These are phyloP conservation scores for Apoda limacodes DNA, from an alignment of 2,888 invertebrate species.

Conservation along the genomic window DNA sequence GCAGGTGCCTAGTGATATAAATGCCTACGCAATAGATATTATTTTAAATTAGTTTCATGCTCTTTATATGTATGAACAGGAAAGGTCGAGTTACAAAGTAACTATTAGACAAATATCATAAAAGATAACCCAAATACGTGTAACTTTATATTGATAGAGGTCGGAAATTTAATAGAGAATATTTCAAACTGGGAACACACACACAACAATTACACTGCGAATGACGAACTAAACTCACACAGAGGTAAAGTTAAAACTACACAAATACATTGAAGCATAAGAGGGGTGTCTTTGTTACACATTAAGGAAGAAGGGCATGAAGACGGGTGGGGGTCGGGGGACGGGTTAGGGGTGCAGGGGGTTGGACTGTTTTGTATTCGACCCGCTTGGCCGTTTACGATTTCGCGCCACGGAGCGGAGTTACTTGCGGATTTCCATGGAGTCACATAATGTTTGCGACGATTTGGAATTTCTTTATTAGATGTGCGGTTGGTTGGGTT, in stretches of 20 bases:
- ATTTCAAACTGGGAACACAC: slow-evolving; percentile 44
- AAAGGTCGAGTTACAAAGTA: too few relatives aligned
- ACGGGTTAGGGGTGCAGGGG: slow-evolving; percentile 25
- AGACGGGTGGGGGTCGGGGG: slow-evolving; percentile 35
- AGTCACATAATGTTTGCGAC: slow-evolving; percentile 35
- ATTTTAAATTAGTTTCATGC: too few relatives aligned
- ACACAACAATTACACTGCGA: slow-evolving; percentile 18
- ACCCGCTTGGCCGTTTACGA: slow-evolving; percentile 57
- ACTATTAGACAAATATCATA: slow-evolving; percentile 24
- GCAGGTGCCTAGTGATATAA: too few relatives aligned
- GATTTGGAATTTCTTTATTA: slow-evolving; percentile 61
- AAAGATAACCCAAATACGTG: slow-evolving; percentile 41
- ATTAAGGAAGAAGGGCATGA: slow-evolving; percentile 66
- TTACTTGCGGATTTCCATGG: slow-evolving; percentile 60
- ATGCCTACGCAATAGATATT: too few relatives aligned
- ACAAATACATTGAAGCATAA: slow-evolving; percentile 55
- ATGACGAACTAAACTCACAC: slow-evolving; percentile 46
- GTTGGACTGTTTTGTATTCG: slow-evolving; percentile 58
- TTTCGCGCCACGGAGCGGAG: slow-evolving; percentile 62
- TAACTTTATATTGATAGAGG: slow-evolving; percentile 55
- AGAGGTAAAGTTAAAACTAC: slow-evolving; percentile 28
- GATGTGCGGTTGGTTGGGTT: slow-evolving; percentile 28
- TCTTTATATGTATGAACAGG: too few relatives aligned
- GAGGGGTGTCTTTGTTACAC: slow-evolving; percentile 68
- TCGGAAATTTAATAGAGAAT: slow-evolving; percentile 66